phyloP scores from a whole-genome alignment of 2,888 invertebrate species.

The Parasteatoda lunata region DNA sequence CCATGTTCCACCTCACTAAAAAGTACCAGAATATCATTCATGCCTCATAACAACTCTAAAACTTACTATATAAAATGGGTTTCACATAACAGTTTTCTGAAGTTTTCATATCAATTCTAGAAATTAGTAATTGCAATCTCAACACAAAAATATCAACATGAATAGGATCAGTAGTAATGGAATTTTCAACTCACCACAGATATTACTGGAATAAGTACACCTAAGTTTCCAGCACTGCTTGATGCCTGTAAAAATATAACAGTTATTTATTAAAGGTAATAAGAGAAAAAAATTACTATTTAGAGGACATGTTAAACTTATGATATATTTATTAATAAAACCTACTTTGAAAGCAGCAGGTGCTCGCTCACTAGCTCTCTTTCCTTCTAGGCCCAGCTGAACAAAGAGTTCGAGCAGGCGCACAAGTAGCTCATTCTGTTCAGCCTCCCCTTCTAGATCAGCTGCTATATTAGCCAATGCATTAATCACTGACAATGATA shows the following conservation, averaged over 20 bases:
- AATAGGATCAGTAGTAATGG: no score
- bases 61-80: no score
- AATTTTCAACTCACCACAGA: slow-evolving; percentile 80
- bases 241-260: slow-evolving; percentile 81
- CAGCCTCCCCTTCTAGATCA: slow-evolving; percentile 89
- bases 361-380: slow-evolving; percentile 93
- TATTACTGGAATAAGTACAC: slow-evolving; percentile 97
- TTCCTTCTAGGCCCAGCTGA: slow-evolving; percentile 96
- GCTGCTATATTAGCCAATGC: slow-evolving; percentile 97
- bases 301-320: not conserved
- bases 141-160: no score
- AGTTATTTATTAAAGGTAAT: not conserved
- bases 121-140: no score
- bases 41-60: no score
- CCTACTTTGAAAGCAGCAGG: slow-evolving; percentile 80
- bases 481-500: slow-evolving; percentile 95
- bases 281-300: not conserved
- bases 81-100: no score
- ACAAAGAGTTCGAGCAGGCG: slow-evolving; percentile 96
- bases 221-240: slow-evolving; percentile 96
- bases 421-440: slow-evolving; percentile 88
- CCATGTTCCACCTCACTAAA: no score
- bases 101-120: no score
- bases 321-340: not conserved
- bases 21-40: no score